Evolutionary conservation across 2,888 invertebrate genomes (phyloP), one percentile per base, ranked within the genome.

Genomic region (Notodonta ziczac): DNA sequence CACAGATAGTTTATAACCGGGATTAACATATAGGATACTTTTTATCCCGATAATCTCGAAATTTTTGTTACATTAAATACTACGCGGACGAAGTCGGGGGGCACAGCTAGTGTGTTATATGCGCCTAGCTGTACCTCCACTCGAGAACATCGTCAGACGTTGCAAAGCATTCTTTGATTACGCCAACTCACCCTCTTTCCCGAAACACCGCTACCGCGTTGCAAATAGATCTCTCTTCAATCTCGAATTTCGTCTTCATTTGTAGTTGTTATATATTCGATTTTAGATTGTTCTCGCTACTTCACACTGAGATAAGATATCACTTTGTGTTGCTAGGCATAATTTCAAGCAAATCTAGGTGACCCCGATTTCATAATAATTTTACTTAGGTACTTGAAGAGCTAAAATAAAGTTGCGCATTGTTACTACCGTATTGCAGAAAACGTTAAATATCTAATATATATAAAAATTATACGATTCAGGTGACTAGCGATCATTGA

Each of bases 191-290:
- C 93, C 93, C 93, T 65, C 93, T 82, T 67, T 89, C 88, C 56
- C 92, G 81, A 64, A 91, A 93, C 42, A 90, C 87, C 10, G 84
- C 74, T 16, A 92, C 91, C 32, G 77, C 92, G 70, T 92, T 92
- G 78, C 82, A 91, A 69, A 92, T 82, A 58, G 90, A 80, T 74
- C 69, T 87, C 71, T 92, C 91, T 66, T 83, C 81, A 5, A 73
- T 76, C 61, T 76, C 82, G 66, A 76, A 81, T 79, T 81, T 81
- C 64, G 77, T 77, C 70, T 69, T 80, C 81, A 86, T 86, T 32
- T 52, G 35, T 2, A 52, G 9, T 32, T 12, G 32, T 52, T 12
- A 0, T 1, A 0, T 52, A 12, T 3, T 6, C 4, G 4, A 10
- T 16, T 16, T 50, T 50, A 16, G 16, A 16, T 52, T 52, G 10